Base-by-base conservation (phyloP, 2,113 vertebrate genomes). In the Elaphurus davidianus region DNA sequence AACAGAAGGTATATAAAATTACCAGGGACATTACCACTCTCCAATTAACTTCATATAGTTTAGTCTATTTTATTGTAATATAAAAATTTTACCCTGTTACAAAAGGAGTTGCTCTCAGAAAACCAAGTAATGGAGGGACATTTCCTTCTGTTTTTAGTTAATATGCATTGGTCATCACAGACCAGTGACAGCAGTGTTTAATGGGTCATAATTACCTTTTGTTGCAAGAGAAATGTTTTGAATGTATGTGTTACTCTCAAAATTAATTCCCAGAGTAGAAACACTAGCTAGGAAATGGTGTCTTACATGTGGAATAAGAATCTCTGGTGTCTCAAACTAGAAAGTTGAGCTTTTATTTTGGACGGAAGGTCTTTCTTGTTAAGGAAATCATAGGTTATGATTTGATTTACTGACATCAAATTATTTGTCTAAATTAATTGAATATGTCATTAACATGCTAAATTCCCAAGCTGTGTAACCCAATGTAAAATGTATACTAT, bases 361-460 rank as follows among this genome's bases (percentile, higher is more conserved):
- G 50, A 97, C 4, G 13, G 21, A 28, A 7, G 27, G 17, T 86
- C 33, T 81, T 74, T 83, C 16, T 27, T 40, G 27, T 47, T 81
- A 92, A 93, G 91, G 79, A 91, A 76, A 87, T 45, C 30, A 89
- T 21, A 36, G 59, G 17, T 33, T 93, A 40, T 33, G 6, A 2
- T 83, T 90, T 96, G 87, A 97, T 94, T 86, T 36, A 87, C n/a
- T 87, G 82, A 30, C 40, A 90, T 90, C 28, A 60, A 96, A 23
- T 88, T 86, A 71, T 28, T 62, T 87, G 27, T 74, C 23, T 94
- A 30, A 2, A 45, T 52, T 87, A 45, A 60, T 92, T 76, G 79
- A 93, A 87, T 47, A 79, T 91, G 47, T 15, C 19, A 57, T 5
- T 6, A 94, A 60, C 43, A 52, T 97, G 30, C 3, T 45, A 89